A percentile compares a stretch with the other conserved stretches of the same genome.
phyloP scores from a whole-genome alignment of 2,797 vertebrate species.

The Xiphophorus birchmanni region DNA sequence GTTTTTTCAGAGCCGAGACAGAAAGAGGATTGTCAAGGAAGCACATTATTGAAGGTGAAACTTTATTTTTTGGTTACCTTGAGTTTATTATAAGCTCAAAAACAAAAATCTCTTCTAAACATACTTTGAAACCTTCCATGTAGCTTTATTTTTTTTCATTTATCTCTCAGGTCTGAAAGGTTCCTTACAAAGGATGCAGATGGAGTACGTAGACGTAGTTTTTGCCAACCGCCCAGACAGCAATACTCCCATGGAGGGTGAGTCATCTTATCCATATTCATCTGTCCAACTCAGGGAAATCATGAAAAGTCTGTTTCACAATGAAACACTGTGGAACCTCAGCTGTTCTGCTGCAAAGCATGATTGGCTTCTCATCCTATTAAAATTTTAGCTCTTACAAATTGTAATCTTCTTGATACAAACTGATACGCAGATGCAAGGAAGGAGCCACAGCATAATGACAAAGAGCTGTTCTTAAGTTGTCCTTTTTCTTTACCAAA shows the following conservation, averaged over 20 bases:
- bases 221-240: slow-evolving; percentile 96
- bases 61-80: not conserved
- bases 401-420: not conserved
- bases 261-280: slow-evolving; percentile 64
- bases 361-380: not conserved
- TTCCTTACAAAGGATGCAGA: slow-evolving; percentile 94
- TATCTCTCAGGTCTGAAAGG: slow-evolving; percentile 88
- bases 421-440: not conserved
- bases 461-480: not conserved
- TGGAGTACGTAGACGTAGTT: slow-evolving; percentile 97
- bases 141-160: not conserved
- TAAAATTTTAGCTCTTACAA: not conserved
- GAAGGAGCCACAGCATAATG: not conserved
- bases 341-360: not conserved
- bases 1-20: slow-evolving; percentile 88
- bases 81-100: not conserved
- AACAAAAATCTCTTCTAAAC: not conserved
- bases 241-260: slow-evolving; percentile 98
- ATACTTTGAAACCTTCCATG: not conserved
- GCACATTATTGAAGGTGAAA: slow-evolving; percentile 94
- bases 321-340: not conserved
- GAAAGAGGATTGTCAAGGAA: slow-evolving; percentile 94
- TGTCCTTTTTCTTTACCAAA: not conserved
- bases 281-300: not conserved
- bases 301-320: not conserved